Evolutionary conservation across 2,888 invertebrate species (phyloP), one percentile per base, ranked within the genome.

Genomic region (Drosophila melanosoma): DNA sequence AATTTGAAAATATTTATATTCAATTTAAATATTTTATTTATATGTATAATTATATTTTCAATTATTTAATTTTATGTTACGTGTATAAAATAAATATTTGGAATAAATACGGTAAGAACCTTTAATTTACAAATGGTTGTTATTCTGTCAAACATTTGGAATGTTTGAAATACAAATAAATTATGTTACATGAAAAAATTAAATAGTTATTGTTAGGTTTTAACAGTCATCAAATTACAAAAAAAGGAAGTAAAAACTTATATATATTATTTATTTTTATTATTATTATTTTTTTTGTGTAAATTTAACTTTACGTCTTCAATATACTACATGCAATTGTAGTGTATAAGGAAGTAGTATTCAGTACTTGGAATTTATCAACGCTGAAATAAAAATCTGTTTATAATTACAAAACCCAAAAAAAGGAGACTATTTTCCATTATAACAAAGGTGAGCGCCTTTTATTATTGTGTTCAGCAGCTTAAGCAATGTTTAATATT

Each of bases 401-500:
- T 82, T 80, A 80, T 73, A 23, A 45, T 15, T 45, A 23, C 23
- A 45, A 45, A 15, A 20, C 45, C 54, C 66, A 74, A 70, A 77
- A 67, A 53, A 38, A 54, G 36, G 52, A 68, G 65, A 56, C 59
- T 56, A 67, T 61, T 76, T 65, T 61, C 57, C 66, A 56, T 62
- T 67, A 60, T 58, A 45, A 60, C 6, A 66, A 51, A 70, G 62
- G 65, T 48, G 56, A 42, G 48, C 51, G 68, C 38, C 68, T 64
- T 73, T 83, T 88, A 70, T 88, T 79, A 65, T 79, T 86, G 72
- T 85, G 79, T 76, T 86, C 82, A 69, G 77, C 68, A 76, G 82
- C 88, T 87, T 89, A 82, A 87, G 82, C 81, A 81, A 79, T 76
- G 74, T 82, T 81, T 82, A 78, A 84, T 78, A 87, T 89, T 87